Base-by-base conservation (phyloP, 2,888 invertebrate genomes). In the Synergus laeviventris region DNA sequence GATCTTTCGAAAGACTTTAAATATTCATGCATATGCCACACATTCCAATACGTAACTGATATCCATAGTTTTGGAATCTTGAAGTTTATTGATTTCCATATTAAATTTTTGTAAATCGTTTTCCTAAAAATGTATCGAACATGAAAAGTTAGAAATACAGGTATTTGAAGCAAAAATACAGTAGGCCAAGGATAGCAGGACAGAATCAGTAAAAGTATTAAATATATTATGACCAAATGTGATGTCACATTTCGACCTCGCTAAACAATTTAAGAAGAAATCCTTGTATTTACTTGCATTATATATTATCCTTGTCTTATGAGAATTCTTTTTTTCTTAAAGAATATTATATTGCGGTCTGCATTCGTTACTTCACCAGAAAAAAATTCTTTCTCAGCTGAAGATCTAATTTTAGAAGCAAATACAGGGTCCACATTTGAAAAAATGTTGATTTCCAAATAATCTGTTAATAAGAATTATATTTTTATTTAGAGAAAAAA, bases 151-250 rank as follows among this genome's bases (percentile, higher is more conserved):
- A 49, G 70, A 24, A 70, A 70, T 66, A 24, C 21, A 42, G n/a
- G 38, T 64, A 11, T 42, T 75, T 38, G 62, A 73, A 76, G 45
- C 75, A 77, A 70, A 12, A 73, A 74, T 62, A 59, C 60, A 82
- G 80, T 84, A 74, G 82, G 78, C 76, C 83, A 84, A 84, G 83
- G 82, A 78, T 78, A 78, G 39, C 77, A 21, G 77, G 81, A 73
- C 74, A 70, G 75, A 74, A 66, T 77, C 36, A 60, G 64, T 45
- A 61, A 74, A 61, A 54, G 64, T 78, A 31, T 31, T 31, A 31
- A 31, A 31, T 31, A 66, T 74, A 74, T 74, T 76, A 76, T 76
- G 42, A 49, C 61, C 61, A 54, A 49, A n/a, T 74, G 31, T 66
- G 66, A 59, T 74, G 77, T 77, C 77, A 74, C 60, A 38, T 24